Conservation (phyloP, 2,888 invertebrate species). For the Tetrapedia diversipes region DNA sequence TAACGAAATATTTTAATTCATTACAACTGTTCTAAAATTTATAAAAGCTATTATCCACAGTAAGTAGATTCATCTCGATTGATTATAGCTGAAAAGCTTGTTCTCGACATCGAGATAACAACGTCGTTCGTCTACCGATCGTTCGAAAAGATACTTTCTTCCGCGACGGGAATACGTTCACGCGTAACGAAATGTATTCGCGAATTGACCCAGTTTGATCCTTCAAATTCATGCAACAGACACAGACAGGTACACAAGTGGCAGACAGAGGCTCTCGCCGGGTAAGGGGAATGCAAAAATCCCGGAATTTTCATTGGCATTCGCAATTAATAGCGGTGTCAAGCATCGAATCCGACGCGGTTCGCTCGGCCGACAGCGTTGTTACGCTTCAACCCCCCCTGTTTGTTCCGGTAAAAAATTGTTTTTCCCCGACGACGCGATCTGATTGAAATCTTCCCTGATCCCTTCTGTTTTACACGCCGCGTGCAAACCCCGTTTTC, state of each 20-base stretch:
- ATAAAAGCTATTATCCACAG: no score
- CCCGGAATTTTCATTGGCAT: conserved; percentile 6
- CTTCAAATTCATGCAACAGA: conserved; percentile 27
- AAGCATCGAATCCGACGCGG: conserved; percentile 1
- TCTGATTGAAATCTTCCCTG: conserved; percentile 11
- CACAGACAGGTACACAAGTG: conserved; percentile 14
- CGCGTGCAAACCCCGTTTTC: neutral
- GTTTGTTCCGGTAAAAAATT: no score
- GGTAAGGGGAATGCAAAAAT: neutral
- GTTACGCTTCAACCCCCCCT: no score
- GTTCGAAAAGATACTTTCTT: neutral
- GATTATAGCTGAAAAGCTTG: no score
- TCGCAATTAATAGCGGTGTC: conserved; percentile 17
- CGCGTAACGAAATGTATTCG: conserved; percentile 35
- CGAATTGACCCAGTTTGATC: conserved; percentile 55
- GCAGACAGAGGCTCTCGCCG: neutral
- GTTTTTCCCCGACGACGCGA: neutral
- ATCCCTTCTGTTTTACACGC: neutral
- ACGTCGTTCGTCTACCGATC: neutral
- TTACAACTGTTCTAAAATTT: no score
- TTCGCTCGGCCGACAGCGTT: neutral
- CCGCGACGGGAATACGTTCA: conserved; percentile 21
- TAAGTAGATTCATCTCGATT: no score
- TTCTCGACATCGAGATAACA: neutral
- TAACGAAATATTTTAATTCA: no score